Conservation (phyloP, 2,888 invertebrate species). For the Hanleya hanleyi region DNA sequence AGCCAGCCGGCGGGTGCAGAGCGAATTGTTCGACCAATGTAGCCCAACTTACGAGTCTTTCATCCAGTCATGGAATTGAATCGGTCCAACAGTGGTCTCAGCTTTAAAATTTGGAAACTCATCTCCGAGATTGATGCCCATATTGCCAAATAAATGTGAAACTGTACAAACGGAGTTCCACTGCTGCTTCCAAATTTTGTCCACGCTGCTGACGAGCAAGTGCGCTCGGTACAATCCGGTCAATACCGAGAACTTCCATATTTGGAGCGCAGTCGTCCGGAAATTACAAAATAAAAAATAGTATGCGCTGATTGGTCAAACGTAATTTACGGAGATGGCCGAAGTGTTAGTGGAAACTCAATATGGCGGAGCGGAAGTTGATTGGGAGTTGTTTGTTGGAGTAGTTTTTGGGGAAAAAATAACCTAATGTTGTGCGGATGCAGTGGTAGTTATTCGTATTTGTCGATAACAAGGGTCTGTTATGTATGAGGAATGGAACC, state of each 20-base stretch:
- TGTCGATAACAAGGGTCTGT: background rate
- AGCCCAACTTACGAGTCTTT: conserved; percentile 87
- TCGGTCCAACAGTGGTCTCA: conserved; percentile 85
- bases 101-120: conserved; percentile 91
- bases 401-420: no score
- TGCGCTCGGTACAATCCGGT: background rate
- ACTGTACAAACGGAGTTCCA: no score
- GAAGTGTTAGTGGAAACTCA: conserved; percentile 22
- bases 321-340: conserved; percentile 15
- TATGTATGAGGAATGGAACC: conserved; percentile 54
- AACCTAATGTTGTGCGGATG: background rate
- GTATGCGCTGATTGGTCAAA: background rate
- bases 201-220: no score
- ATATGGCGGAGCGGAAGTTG: conserved; percentile 59
- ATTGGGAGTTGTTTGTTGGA: no score
- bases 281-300: no score
- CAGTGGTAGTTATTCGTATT: background rate
- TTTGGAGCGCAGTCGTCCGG: no score
- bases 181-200: no score
- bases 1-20: no score
- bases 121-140: conserved; percentile 82
- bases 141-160: no score
- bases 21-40: no score
- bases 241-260: no score
- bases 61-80: conserved; percentile 92